Conservation (phyloP, 2,888 invertebrate species). For the Tyria jacobaeae region DNA sequence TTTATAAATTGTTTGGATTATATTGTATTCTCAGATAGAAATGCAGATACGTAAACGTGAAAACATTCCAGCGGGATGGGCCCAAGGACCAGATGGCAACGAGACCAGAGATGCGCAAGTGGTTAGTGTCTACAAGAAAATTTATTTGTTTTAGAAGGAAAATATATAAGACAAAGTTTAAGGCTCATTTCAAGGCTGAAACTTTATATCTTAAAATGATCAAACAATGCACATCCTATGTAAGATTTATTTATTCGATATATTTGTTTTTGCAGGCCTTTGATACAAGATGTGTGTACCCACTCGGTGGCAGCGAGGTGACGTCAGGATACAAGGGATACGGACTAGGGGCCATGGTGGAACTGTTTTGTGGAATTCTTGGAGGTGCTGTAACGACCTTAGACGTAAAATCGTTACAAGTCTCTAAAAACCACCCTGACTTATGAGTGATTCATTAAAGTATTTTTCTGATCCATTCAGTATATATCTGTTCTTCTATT, state of each 20-base stretch:
- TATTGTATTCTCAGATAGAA: constrained; percentile 69
- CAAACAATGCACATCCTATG: too few relatives aligned
- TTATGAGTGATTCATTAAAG: too few relatives aligned
- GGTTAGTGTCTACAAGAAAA: too few relatives aligned
- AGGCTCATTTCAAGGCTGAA: too few relatives aligned
- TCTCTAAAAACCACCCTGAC: too few relatives aligned
- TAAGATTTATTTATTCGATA: too few relatives aligned
- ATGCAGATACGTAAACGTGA: constrained; percentile 92
- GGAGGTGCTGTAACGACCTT: constrained; percentile 85
- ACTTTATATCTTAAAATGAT: too few relatives aligned
- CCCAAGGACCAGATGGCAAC: constrained; percentile 88
- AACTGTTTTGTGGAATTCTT: constrained; percentile 94
- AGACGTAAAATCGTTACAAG: too few relatives aligned
- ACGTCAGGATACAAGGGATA: constrained; percentile 96
- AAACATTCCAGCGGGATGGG: constrained; percentile 95
- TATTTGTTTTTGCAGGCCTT: constrained; percentile 78
- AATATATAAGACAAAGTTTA: not conserved
- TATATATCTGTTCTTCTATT: too few relatives aligned
- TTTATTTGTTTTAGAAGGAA: too few relatives aligned
- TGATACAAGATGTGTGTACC: constrained; percentile 88
- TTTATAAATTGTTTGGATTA: too few relatives aligned
- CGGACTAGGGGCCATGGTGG: constrained; percentile 94
- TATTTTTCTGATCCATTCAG: too few relatives aligned
- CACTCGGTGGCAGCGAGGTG: constrained; percentile 90
- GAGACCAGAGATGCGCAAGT: constrained; percentile 89